Evolutionary conservation across 2,113 vertebrate genomes (phyloP), one percentile per base, ranked within the genome.

Genomic region (Lepus americanus): DNA sequence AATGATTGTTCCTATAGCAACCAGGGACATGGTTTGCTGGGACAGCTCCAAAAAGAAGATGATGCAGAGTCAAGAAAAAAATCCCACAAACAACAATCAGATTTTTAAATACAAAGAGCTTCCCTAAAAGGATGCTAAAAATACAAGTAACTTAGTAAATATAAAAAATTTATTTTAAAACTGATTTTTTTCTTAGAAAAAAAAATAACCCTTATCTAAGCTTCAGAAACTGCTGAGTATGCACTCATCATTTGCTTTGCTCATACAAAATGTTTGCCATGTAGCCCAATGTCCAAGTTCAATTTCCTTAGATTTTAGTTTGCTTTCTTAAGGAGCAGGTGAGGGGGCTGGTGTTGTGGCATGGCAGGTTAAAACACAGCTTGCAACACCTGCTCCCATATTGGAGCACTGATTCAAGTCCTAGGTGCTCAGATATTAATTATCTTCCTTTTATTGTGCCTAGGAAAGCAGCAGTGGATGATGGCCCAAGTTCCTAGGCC

Each of bases 241-340:
- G 7, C 1, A 25, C 29, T 39, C 44, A 44, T 39, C 44, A 53
- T 69, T 86, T 69, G 51, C 31, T 59, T 73, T 69, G 5, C 16
- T 77, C 51, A 79, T 19, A 20, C 12, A 76, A 61, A 78, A 44
- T 51, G 59, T 25, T 74, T 70, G 44, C 44, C 33, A 23, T 67
- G 22, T 64, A 53, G 9, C 17, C 77, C n/a, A 81, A 51, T 7
- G 19, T 31, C 31, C 33, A 81, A 59, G 20, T 49, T 61, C 49
- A 69, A n/a, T 59, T 84, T 92, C 61, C 66, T 94, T 79, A 83
- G 70, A 27, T 36, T 51, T 88, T 6, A 23, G 44, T 80, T 84
- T 69, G 39, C 67, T 90, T 84, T 93, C 51, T 89, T 36, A 63
- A 29, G 22, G 49, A 31, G 2, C 23, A 6, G 12, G 53, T 10